phyloP scores from a whole-genome alignment of 2,797 vertebrate genomes.

The Helostoma temminkii region DNA sequence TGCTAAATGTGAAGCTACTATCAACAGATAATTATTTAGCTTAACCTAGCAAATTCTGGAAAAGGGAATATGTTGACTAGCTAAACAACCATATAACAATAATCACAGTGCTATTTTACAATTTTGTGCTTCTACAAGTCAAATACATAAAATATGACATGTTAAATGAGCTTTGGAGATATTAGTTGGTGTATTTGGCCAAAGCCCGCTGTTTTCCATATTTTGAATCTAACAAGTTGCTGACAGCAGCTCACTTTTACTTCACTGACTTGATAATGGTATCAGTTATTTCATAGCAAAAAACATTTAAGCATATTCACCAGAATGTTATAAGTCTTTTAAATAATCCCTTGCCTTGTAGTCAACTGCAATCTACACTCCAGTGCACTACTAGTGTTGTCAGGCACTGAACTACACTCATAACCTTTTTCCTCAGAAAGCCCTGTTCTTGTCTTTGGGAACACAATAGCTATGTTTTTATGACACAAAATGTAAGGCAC shows the following conservation, averaged over 20 bases:
- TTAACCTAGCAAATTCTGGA: constrained; percentile 3
- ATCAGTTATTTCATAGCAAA: constrained; percentile 10
- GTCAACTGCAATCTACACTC: constrained; percentile 14
- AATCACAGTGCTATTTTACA: background rate
- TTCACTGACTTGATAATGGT: background rate
- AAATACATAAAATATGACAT: background rate
- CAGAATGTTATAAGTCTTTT: background rate
- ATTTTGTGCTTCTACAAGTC: background rate
- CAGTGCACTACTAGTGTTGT: background rate
- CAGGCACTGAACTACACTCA: constrained; percentile 26
- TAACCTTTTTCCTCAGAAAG: constrained; percentile 26
- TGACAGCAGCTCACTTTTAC: background rate
- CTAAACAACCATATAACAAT: background rate
- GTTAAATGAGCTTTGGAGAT: background rate
- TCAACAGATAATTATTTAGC: background rate
- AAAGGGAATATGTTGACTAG: background rate
- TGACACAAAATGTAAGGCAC: constrained; percentile 54
- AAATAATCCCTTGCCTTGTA: constrained; percentile 22
- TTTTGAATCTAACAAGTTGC: constrained; percentile 1
- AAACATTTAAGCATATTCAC: background rate
- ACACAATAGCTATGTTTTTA: constrained; percentile 25
- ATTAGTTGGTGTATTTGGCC: background rate
- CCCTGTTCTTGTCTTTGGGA: constrained; percentile 32
- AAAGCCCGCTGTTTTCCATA: background rate
- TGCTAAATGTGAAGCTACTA: constrained; percentile 1